These are phyloP conservation scores for Thunnus thynnus DNA, from an alignment of 2,113 vertebrate genomes.

Conservation along the genomic window DNA sequence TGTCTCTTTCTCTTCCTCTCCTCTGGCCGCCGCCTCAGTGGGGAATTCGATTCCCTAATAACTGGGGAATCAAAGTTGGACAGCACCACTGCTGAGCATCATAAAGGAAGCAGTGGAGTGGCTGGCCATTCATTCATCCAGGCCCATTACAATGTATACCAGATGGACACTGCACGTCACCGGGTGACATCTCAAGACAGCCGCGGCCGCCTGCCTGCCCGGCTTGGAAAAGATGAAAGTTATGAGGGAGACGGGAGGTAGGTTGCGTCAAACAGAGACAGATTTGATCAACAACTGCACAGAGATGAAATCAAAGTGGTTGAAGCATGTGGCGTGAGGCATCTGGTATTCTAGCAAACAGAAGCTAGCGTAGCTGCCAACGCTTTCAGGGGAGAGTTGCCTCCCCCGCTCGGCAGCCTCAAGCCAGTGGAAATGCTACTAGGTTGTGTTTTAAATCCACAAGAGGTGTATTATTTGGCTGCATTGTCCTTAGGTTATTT, in stretches of 20 bases:
- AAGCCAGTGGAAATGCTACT: conserved; percentile 63
- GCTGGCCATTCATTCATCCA: conserved; percentile 76
- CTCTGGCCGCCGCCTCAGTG: conserved; percentile 74
- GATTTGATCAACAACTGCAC: conserved; percentile 84
- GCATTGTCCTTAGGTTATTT: not conserved
- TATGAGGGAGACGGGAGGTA: conserved; percentile 72
- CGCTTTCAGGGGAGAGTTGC: conserved; percentile 55
- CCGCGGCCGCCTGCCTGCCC: conserved; percentile 68
- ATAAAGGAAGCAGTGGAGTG: conserved; percentile 79
- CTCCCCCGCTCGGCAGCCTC: conserved; percentile 61
- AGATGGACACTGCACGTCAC: conserved; percentile 81
- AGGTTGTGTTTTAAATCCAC: conserved; percentile 66
- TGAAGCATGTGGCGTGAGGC: conserved; percentile 80
- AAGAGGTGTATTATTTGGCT: conserved; percentile 53
- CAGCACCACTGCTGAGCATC: conserved; percentile 76
- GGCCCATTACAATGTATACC: conserved; percentile 75
- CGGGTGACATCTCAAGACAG: conserved; percentile 80
- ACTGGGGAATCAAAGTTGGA: conserved; percentile 82
- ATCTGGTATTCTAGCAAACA: conserved; percentile 80
- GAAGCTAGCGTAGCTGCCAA: conserved; percentile 75
- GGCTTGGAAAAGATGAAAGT: conserved; percentile 79
- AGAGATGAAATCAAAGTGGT: conserved; percentile 82
- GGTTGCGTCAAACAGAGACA: conserved; percentile 77
- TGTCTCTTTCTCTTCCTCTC: conserved; percentile 75
- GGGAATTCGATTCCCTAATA: conserved; percentile 79